These are phyloP conservation scores for Tetrax tetrax DNA, from an alignment of 2,113 vertebrate genomes.

Conservation along the genomic window DNA sequence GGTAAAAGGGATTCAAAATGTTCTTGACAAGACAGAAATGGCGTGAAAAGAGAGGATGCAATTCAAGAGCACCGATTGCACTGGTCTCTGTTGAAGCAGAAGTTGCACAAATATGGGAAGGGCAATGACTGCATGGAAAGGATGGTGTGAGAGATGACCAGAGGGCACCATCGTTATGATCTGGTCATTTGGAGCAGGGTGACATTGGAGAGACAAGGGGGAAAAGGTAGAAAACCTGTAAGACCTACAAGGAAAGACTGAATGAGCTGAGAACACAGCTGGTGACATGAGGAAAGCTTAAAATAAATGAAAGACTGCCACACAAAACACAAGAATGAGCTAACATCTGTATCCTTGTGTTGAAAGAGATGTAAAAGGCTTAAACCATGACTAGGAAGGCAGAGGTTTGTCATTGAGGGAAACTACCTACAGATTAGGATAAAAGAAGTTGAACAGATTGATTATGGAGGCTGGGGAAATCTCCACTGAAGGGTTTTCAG, in stretches of 20 bases:
- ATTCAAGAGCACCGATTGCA: not conserved
- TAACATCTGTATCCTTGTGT: not conserved
- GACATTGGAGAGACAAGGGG: not conserved
- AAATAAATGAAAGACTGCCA: not conserved
- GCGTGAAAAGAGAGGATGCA: not conserved
- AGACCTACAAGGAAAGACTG: not conserved
- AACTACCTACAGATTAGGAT: not conserved
- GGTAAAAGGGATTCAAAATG: not conserved
- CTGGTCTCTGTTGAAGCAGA: not conserved
- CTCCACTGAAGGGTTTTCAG: not conserved
- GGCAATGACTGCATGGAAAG: not conserved
- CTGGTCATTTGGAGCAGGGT: not conserved
- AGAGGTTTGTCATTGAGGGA: not conserved
- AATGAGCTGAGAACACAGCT: not conserved
- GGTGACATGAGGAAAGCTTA: not conserved
- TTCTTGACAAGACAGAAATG: not conserved
- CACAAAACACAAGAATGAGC: fast-evolving
- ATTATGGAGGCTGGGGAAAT: not conserved
- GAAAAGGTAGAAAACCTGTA: not conserved
- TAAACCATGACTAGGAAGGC: not conserved
- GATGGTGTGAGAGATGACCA: not conserved
- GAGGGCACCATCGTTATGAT: fast-evolving
- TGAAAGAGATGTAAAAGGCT: not conserved
- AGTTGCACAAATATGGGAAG: not conserved
- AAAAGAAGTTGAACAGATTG: not conserved